A percentile compares a stretch with the other conserved stretches of the same genome.
phyloP scores from a whole-genome alignment of 2,113 vertebrate genomes.

The Loxodonta africana region DNA sequence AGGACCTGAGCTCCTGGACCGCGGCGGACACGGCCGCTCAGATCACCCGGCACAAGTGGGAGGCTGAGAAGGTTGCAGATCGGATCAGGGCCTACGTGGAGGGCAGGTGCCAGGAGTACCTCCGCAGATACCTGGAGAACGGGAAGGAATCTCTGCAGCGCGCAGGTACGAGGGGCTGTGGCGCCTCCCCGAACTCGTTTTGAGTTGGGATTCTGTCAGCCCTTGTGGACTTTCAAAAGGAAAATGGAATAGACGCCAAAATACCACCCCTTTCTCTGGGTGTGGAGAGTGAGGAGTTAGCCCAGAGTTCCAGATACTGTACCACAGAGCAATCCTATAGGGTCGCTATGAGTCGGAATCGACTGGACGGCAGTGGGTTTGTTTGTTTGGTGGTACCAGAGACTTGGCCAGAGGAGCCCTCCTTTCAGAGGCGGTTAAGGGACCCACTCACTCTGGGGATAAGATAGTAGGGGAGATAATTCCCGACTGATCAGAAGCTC shows the following conservation, averaged over 20 bases:
- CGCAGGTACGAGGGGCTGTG: conserved; percentile 58
- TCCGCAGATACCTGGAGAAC: neutral
- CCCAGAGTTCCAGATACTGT: too few relatives aligned
- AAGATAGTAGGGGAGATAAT: too few relatives aligned
- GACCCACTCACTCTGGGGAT: too few relatives aligned
- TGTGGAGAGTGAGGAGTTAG: too few relatives aligned
- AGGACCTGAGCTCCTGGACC: neutral
- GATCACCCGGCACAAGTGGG: conserved; percentile 52
- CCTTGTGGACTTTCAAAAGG: neutral
- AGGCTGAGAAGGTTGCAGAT: accelerated
- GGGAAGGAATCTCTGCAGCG: neutral
- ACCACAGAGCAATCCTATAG: too few relatives aligned
- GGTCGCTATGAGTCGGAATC: too few relatives aligned
- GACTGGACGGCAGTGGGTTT: too few relatives aligned
- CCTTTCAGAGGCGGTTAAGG: too few relatives aligned
- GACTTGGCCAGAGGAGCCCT: too few relatives aligned
- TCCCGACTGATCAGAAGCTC: too few relatives aligned
- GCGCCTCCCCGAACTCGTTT: neutral
- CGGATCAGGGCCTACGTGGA: accelerated
- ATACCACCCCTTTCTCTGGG: too few relatives aligned
- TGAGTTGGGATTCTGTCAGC: conserved; percentile 22
- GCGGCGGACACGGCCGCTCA: accelerated
- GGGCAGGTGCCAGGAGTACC: neutral
- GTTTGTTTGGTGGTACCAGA: too few relatives aligned
- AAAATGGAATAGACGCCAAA: neutral